A percentile compares a stretch with the other conserved stretches of the same genome.
Conservation (phyloP, 2,888 invertebrate species). For the Hypena proboscidalis region DNA sequence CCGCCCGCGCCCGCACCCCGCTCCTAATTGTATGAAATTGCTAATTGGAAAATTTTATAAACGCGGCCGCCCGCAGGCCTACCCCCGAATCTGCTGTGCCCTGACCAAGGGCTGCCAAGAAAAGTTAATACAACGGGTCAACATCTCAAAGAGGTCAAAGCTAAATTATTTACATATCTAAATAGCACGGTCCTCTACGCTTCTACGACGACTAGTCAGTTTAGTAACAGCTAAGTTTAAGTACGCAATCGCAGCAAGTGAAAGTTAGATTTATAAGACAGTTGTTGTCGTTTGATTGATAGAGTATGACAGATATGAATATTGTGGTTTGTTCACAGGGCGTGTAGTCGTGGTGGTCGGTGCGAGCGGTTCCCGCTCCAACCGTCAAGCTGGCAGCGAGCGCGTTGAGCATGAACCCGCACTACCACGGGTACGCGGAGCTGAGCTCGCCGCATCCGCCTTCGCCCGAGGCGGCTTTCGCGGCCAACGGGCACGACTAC, state of each 20-base stretch:
- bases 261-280: constrained; percentile 2
- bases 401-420: constrained; percentile 95
- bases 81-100: constrained; percentile 57
- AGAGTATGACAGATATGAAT: background rate
- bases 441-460: constrained; percentile 92
- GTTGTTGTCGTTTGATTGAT: background rate
- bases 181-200: constrained; percentile 22
- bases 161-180: constrained; percentile 8
- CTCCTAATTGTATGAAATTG: constrained; percentile 85
- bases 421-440: constrained; percentile 94
- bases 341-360: constrained; percentile 82
- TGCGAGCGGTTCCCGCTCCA: constrained; percentile 83
- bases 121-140: constrained; percentile 61
- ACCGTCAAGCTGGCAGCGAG: constrained; percentile 95
- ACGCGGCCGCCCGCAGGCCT: constrained; percentile 79
- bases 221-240: background rate
- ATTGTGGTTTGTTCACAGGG: constrained; percentile 64
- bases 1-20: constrained; percentile 58
- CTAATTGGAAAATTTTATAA: constrained; percentile 86
- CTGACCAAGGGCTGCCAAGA: constrained; percentile 54
- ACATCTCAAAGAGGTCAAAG: constrained; percentile 43
- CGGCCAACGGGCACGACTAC: constrained; percentile 86
- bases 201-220: constrained; percentile 9
- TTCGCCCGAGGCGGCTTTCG: constrained; percentile 90
- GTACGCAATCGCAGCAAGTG: background rate